These are phyloP conservation scores for Drosophila hydei DNA, from an alignment of 1,140 invertebrate species.

Conservation along the genomic window DNA sequence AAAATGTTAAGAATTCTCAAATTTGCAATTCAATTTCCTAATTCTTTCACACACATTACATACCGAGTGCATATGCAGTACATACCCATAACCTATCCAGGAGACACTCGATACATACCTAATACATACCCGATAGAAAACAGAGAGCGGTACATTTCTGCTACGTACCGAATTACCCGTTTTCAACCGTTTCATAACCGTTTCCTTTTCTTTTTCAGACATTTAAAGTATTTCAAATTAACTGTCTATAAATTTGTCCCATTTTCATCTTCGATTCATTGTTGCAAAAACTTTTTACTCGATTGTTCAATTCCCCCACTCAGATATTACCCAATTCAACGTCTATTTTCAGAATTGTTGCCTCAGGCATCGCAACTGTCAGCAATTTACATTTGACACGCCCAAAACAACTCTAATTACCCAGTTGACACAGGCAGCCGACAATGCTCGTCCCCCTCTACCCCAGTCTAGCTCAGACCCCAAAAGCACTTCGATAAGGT, in stretches of 20 bases:
- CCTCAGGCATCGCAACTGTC: conserved; percentile 61
- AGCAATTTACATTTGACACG: conserved; percentile 47
- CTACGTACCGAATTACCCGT: no score
- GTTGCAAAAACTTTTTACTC: neutral
- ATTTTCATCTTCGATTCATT: neutral
- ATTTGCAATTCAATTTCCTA: no score
- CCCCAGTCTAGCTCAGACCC: neutral
- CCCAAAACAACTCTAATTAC: conserved; percentile 62
- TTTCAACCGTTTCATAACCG: neutral
- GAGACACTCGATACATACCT: no score
- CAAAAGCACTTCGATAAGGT: neutral
- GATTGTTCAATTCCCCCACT: neutral
- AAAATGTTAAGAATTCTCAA: no score
- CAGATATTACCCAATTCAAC: conserved; percentile 4
- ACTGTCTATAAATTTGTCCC: neutral
- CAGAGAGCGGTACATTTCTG: no score
- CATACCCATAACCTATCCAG: no score
- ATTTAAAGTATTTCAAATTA: neutral
- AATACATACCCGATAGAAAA: no score
- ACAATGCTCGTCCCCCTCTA: neutral
- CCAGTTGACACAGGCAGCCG: conserved; percentile 23
- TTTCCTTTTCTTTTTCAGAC: no score
- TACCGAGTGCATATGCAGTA: no score
- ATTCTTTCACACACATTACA: no score
- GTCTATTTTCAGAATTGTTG: conserved; percentile 16